Percentiles rank a stretch among this genome's conserved stretches.
phyloP scores from a whole-genome alignment of 2,888 invertebrate species.

The Drosophila quinaria region DNA sequence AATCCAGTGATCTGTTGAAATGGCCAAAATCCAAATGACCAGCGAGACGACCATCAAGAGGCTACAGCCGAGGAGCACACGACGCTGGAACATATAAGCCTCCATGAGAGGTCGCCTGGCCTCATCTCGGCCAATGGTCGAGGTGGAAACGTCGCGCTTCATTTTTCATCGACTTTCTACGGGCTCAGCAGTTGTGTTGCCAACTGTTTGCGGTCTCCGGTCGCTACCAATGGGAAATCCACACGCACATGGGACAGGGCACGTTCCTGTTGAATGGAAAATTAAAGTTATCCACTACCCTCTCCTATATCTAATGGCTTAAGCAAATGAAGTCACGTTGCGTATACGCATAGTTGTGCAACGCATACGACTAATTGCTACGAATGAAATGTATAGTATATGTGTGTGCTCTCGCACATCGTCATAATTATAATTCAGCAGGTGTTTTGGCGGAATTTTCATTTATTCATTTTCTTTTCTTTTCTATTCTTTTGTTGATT shows the following conservation, averaged over 20 bases:
- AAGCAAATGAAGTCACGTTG: conserved; percentile 44
- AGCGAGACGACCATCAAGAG: conserved; percentile 89
- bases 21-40: conserved; percentile 90
- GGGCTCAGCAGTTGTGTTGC: conserved; percentile 40
- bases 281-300: conserved; percentile 5
- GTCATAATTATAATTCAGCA: conserved; percentile 56
- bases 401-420: conserved; percentile 3
- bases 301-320: conserved; percentile 4
- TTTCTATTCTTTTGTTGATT: conserved; percentile 2
- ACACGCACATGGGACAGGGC: conserved; percentile 74
- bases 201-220: conserved; percentile 53
- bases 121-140: conserved; percentile 88
- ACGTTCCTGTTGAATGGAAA: conserved; percentile 59
- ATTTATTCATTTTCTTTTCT: conserved; percentile 24
- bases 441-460: conserved; percentile 51
- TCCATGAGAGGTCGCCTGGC: conserved; percentile 88
- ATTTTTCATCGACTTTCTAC: conserved; percentile 69
- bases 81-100: conserved; percentile 89
- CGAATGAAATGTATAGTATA: not conserved
- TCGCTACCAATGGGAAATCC: conserved; percentile 70
- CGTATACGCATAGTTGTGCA: conserved; percentile 44
- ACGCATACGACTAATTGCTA: not conserved
- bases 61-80: conserved; percentile 91
- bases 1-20: conserved; percentile 92
- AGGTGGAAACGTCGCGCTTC: conserved; percentile 87